Evolutionary conservation across 2,888 invertebrate species (phyloP), one percentile per base, ranked within the genome.

Genomic region (Stenotaenia linearis): DNA sequence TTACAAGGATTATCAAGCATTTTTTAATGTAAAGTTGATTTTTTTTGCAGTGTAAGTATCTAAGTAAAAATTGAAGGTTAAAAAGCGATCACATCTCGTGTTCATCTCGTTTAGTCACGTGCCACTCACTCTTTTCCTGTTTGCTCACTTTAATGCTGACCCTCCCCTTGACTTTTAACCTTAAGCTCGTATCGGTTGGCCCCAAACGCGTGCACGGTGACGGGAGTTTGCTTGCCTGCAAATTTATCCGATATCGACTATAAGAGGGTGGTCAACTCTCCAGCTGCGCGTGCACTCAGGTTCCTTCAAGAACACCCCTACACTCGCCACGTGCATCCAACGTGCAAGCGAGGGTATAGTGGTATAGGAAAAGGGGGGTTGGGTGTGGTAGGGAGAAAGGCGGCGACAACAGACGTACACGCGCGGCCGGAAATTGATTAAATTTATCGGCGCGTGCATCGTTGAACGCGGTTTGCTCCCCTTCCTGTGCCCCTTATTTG

Each of bases 371-470:
- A 28, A 35, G 75, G 56, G 56, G 56, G 18, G n/a, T n/a, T n/a
- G n/a, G n/a, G n/a, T n/a, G n/a, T n/a, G 56, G 23, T 23, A 56
- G 56, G 56, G 56, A 23, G 56, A 5, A 23, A 56, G 56, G 56
- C 56, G 56, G 56, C 56, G 56, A 56, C 56, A 56, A 56, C 56
- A 56, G 56, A 56, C 56, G 56, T 56, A 56, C 56, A 56, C 56
- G 56, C 56, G 56, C 56, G 56, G 56, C 37, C 25, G 78, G 78
- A 45, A 78, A 78, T 78, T 78, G 78, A 78, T 78, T 78, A 78
- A 78, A 78, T 78, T 78, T 78, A 78, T 78, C 78, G 78, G 32
- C 23, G 40, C 56, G 32, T 37, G 78, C 50, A 56, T 78, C 56
- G 32, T 37, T 37, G 45, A 56, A 50, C 45, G 56, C 78, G 30